Conservation (phyloP, 2,797 vertebrate species). For the Gymnocypris eckloni region DNA sequence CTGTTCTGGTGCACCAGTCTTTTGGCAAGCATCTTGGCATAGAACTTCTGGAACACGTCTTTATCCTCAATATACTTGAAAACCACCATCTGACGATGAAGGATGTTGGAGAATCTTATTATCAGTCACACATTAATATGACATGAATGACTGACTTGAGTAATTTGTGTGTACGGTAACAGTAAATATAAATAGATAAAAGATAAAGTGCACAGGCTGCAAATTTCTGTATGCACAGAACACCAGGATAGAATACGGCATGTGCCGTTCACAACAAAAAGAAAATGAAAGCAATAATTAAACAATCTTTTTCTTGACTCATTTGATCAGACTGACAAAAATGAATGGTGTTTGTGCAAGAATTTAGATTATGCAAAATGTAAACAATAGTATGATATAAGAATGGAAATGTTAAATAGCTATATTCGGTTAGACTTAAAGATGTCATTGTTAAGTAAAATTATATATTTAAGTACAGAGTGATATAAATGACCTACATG, state of each 20-base stretch:
- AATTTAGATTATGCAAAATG: background rate
- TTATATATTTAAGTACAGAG: too few species aligned
- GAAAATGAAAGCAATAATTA: background rate
- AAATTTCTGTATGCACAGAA: background rate
- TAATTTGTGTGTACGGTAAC: background rate
- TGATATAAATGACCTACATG: background rate
- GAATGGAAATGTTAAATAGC: background rate
- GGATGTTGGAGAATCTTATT: background rate
- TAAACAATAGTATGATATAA: background rate
- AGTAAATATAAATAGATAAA: too few species aligned
- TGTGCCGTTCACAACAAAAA: background rate
- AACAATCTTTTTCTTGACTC: background rate
- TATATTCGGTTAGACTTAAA: background rate
- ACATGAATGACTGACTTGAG: background rate
- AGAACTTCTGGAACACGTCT: conserved; percentile 99
- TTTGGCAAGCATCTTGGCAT: conserved; percentile 98
- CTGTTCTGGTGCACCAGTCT: conserved; percentile 98
- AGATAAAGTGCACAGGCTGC: background rate
- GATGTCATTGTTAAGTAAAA: too few species aligned
- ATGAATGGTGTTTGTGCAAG: background rate
- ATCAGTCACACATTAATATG: background rate
- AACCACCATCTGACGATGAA: conserved; percentile 90
- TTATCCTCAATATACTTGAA: conserved; percentile 99
- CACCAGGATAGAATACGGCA: background rate
- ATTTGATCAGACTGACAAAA: background rate